Evolutionary conservation across 2,888 invertebrate genomes (phyloP).

Genomic region (Cephus pygmeus): DNA sequence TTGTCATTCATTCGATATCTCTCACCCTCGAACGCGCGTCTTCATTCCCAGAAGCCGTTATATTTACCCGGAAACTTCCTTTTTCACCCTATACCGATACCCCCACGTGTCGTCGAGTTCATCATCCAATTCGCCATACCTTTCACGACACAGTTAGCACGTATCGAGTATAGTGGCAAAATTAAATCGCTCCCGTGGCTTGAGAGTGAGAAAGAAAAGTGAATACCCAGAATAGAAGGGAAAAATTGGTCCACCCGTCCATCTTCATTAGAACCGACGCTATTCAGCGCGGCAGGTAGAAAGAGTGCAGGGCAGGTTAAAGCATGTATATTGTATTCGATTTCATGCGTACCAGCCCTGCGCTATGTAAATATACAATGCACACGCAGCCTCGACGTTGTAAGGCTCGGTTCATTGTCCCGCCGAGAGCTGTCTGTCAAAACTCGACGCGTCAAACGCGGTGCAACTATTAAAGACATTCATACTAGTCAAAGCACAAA

Average conservation of each 20-base stretch:
- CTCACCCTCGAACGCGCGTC: background rate
- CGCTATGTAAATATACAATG: background rate
- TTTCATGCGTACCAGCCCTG: background rate
- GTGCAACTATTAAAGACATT: constrained; percentile 20
- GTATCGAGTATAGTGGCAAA: background rate
- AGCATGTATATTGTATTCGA: constrained; percentile 9
- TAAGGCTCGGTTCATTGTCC: constrained; percentile 30
- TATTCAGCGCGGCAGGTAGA: constrained; percentile 10
- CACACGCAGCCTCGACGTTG: background rate
- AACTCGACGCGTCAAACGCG: constrained; percentile 42
- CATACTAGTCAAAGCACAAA: constrained; percentile 3
- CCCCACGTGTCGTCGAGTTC: background rate
- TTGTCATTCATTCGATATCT: no score
- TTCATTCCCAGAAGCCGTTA: background rate
- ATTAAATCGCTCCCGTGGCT: background rate
- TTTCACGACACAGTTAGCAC: background rate
- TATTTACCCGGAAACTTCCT: background rate
- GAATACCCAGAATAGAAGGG: background rate
- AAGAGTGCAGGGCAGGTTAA: constrained; percentile 5
- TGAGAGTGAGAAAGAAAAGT: background rate
- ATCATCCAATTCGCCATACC: background rate
- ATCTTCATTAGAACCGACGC: constrained; percentile 7
- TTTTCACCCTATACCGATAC: background rate
- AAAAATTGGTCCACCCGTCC: constrained; percentile 1
- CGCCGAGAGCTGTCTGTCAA: constrained; percentile 49